Conservation (phyloP, 2,888 invertebrate genomes). For the Oscheius sp. region DNA sequence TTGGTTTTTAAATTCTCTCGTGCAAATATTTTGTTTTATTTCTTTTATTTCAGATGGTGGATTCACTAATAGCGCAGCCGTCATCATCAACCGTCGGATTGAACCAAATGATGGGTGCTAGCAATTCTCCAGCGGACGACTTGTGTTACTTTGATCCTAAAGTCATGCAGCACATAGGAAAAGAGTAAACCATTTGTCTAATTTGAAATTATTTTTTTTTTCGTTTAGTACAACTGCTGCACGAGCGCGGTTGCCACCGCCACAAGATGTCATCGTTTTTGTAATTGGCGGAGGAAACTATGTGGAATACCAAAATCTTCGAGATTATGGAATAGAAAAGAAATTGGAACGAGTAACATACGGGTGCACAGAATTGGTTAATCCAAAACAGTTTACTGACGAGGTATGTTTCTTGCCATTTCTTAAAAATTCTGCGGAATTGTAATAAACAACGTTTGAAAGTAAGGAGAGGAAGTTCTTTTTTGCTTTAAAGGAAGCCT, state of each 20-base stretch:
- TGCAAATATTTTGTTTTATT: too few species aligned
- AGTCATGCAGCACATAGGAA: constrained; percentile 80
- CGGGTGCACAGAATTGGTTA: constrained; percentile 92
- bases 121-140: constrained; percentile 86
- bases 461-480: too few species aligned
- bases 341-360: constrained; percentile 83
- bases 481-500: too few species aligned
- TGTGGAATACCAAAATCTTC: constrained; percentile 97
- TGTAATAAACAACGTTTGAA: too few species aligned
- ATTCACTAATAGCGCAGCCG: constrained; percentile 64
- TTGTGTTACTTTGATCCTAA: constrained; percentile 94
- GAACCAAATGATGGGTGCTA: constrained; percentile 84
- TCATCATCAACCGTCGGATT: constrained; percentile 54
- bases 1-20: background rate
- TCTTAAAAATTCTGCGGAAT: too few species aligned
- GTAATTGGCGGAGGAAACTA: constrained; percentile 84
- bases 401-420: constrained; percentile 77
- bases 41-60: constrained; percentile 58
- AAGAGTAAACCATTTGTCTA: constrained; percentile 61
- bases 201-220: background rate
- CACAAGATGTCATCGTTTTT: constrained; percentile 75
- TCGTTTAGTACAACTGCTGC: constrained; percentile 23
- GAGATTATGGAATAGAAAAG: constrained; percentile 77
- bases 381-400: constrained; percentile 91
- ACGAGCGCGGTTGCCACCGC: constrained; percentile 59